Evolutionary conservation across 2,113 vertebrate species (phyloP).

Genomic region (Benitochromis conjunctus): DNA sequence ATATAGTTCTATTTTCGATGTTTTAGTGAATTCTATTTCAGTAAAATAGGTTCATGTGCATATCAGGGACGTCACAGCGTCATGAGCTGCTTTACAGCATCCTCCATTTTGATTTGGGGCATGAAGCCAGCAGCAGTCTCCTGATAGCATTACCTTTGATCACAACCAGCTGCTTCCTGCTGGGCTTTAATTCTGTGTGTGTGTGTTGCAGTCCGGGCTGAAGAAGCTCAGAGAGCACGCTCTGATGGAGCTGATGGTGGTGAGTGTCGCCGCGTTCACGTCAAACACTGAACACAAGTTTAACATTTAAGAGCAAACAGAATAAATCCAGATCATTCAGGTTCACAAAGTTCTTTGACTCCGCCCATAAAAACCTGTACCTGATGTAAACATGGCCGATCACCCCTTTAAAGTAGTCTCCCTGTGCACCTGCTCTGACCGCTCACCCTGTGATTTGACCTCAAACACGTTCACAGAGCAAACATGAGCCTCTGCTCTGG

Average conservation of each 20-base stretch:
- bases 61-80: not conserved
- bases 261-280: slow-evolving; percentile 61
- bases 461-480: not conserved
- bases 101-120: not conserved
- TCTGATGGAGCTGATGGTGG: slow-evolving; percentile 96
- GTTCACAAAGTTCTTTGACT: not conserved
- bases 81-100: not conserved
- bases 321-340: not conserved
- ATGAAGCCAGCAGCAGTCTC: not conserved
- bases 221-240: slow-evolving; percentile 87
- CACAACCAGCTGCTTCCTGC: not conserved
- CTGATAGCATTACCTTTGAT: not conserved
- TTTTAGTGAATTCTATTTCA: not conserved
- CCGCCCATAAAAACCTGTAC: not conserved
- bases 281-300: not conserved
- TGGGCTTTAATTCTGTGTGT: not conserved
- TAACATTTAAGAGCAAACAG: not conserved
- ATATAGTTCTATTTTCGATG: not conserved
- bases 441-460: not conserved
- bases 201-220: slow-evolving; percentile 83
- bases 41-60: not conserved
- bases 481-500: not conserved
- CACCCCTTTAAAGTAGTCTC: not conserved
- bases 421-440: not conserved
- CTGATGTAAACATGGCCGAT: not conserved